Percentiles rank a stretch among this genome's conserved stretches.
Conservation (phyloP, 2,797 vertebrate species). For the Sternarchorhynchus goeldii region DNA sequence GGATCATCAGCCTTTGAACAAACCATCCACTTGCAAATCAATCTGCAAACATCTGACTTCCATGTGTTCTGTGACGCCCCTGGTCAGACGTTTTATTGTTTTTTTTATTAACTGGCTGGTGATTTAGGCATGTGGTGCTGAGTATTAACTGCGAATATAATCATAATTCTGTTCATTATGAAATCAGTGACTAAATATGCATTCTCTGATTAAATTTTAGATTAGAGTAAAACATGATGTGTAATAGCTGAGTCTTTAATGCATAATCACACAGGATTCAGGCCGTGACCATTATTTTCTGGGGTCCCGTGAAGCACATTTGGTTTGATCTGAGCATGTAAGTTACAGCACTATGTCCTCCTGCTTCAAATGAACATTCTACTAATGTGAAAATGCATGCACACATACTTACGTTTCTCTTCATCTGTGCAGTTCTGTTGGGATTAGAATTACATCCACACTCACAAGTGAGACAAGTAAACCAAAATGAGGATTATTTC, state of each 20-base stretch:
- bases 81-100: no score
- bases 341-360: no score
- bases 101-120: no score
- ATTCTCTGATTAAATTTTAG: not conserved
- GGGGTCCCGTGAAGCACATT: no score
- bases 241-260: not conserved
- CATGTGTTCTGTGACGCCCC: no score
- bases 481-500: not conserved
- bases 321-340: no score
- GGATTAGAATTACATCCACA: slow-evolving; percentile 30
- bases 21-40: no score
- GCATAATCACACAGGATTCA: slow-evolving; percentile 1
- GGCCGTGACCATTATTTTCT: not conserved
- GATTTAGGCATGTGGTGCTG: no score
- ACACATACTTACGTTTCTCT: not conserved
- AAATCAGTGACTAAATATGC: not conserved
- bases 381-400: not conserved
- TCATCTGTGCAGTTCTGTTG: slow-evolving; percentile 29
- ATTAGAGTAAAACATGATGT: not conserved
- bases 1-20: no score
- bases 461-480: not conserved
- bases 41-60: no score
- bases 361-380: no score
- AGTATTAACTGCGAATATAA: not conserved
- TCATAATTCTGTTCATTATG: not conserved